Base-by-base conservation (phyloP, 2,797 vertebrate species). In the Odontamblyopus rebecca region DNA sequence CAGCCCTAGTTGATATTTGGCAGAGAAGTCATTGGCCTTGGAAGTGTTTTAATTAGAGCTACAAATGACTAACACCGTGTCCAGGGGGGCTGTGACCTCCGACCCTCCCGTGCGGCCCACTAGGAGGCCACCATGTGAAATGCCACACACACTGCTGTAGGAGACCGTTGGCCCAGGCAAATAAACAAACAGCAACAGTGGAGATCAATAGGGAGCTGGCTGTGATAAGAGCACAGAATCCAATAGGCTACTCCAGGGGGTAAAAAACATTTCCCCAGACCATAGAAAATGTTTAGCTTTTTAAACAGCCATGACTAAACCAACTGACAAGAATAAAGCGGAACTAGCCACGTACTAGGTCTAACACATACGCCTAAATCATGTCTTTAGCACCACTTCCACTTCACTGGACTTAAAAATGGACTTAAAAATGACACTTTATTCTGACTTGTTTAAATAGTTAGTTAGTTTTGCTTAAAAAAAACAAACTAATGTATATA, bases 91-190 rank as follows among this genome's bases (percentile, higher is more conserved):
- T 12, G 69, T 16, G 74, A 19, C 68, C 83, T 73, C 74, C 6
- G 83, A 78, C 83, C 54, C 67, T 41, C 76, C 71, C 75, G 73
- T 71, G 71, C 29, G 6, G 53, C 68, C 70, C 70, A 53, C 4
- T 30, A 82, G 71, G 77, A 78, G 79, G 77, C 64, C 82, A 69
- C 68, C 72, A 67, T 85, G 84, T 79, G 75, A 86, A 86, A 85
- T 75, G 75, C 76, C 80, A 77, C 80, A 85, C 63, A 79, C 77
- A 74, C 70, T 61, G 73, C 82, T 70, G 67, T 53, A 68, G 74
- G 63, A 53, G 67, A 62, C 19, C 0, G 62, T 54, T 71, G 72
- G 54, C 64, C 29, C n/a, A 4, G 38, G 41, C 69, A 38, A 64
- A 65, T 50, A 75, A 75, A 70, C 73, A 87, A 84, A 76, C 70